A percentile compares a stretch with the other conserved stretches of the same genome.
Conservation (phyloP, 2,113 vertebrate genomes). For the Phalacrocorax aristotelis region DNA sequence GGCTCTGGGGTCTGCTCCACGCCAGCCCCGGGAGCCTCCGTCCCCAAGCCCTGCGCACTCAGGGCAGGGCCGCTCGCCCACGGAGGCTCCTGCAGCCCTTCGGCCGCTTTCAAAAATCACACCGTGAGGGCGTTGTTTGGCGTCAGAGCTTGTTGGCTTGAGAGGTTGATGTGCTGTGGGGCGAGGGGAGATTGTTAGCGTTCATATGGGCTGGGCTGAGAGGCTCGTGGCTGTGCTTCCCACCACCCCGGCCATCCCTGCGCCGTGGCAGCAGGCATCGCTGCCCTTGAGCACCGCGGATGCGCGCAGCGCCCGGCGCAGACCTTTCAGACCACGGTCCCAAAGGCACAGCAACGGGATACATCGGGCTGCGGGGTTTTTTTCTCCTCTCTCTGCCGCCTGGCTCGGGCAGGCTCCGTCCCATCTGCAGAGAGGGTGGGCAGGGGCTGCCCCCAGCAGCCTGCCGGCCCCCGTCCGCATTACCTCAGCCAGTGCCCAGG, state of each 20-base stretch:
- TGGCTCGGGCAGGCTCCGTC: not conserved
- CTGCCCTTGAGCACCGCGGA: not conserved
- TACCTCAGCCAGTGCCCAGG: not conserved
- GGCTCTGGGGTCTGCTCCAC: not conserved
- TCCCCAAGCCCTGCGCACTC: rapidly evolving
- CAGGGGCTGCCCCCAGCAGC: not conserved
- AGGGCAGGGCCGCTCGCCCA: not conserved
- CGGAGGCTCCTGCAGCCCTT: not conserved
- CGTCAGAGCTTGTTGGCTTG: not conserved
- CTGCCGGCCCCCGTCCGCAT: rapidly evolving
- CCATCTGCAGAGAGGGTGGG: not conserved
- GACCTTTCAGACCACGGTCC: rapidly evolving
- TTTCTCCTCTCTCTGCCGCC: not conserved
- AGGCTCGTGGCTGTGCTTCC: not conserved
- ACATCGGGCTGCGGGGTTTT: rapidly evolving
- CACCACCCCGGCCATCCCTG: not conserved
- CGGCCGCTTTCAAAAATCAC: not conserved
- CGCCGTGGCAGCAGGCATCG: rapidly evolving
- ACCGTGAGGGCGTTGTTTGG: rapidly evolving
- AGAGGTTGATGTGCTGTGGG: rapidly evolving
- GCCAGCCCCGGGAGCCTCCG: rapidly evolving
- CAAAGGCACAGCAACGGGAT: rapidly evolving
- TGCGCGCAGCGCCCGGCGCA: rapidly evolving
- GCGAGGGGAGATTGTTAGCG: not conserved
- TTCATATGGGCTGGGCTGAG: rapidly evolving